Conservation (phyloP, 2,113 vertebrate genomes). For the Cottus gobio region DNA sequence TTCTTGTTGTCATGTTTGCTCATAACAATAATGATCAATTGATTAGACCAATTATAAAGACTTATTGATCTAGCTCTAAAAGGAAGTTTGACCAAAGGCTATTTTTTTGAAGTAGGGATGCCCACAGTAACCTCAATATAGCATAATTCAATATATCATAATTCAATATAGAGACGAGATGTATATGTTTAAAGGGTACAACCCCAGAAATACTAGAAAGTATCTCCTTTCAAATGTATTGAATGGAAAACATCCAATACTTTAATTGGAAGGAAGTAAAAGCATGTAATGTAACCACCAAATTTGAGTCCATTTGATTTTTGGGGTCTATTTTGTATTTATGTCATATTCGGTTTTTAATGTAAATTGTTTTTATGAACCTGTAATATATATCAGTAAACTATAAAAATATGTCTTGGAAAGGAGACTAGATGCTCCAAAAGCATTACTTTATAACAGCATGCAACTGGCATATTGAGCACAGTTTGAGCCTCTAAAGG, state of each 20-base stretch:
- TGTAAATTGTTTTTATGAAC: not conserved
- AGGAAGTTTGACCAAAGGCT: too few relatives aligned
- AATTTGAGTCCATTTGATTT: not conserved
- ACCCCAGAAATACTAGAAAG: not conserved
- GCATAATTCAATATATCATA: too few relatives aligned
- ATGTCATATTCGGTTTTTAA: not conserved
- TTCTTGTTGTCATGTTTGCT: too few relatives aligned
- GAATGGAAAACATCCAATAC: not conserved
- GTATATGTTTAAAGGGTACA: not conserved
- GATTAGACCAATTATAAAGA: too few relatives aligned
- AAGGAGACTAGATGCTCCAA: slow-evolving; percentile 61
- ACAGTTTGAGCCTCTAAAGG: slow-evolving; percentile 44
- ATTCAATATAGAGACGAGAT: too few relatives aligned
- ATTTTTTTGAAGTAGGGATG: too few relatives aligned
- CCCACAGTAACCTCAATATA: too few relatives aligned
- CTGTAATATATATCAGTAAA: not conserved
- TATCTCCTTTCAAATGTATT: not conserved
- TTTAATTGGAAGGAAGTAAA: slow-evolving; percentile 5
- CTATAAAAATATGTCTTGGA: not conserved
- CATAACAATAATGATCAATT: too few relatives aligned
- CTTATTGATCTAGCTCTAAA: too few relatives aligned
- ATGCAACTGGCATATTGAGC: slow-evolving; percentile 61
- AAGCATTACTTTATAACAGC: slow-evolving; percentile 61
- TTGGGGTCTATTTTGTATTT: not conserved
- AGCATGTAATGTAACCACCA: not conserved